phyloP scores from a whole-genome alignment of 2,797 vertebrate genomes.

The Protosalanx chinensis region DNA sequence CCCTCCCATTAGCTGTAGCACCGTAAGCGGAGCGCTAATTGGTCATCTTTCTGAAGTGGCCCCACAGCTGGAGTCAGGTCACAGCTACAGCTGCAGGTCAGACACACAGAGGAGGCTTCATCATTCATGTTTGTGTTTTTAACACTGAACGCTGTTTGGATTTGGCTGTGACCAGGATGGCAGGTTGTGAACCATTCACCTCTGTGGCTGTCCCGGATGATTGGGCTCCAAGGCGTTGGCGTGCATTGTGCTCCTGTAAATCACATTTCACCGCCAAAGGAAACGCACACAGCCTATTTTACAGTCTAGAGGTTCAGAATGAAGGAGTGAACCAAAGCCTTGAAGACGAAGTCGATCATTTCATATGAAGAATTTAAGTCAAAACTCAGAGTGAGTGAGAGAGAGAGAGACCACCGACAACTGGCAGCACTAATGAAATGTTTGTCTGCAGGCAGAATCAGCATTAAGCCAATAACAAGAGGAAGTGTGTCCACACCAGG shows the following conservation, averaged over 20 bases:
- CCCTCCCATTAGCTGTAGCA: conserved; percentile 12
- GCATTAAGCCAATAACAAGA: background rate
- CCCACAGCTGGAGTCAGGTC: conserved; percentile 35
- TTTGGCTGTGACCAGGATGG: background rate
- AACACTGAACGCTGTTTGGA: conserved; percentile 36
- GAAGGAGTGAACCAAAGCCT: too few species aligned
- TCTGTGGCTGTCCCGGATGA: conserved; percentile 14
- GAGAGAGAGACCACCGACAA: background rate
- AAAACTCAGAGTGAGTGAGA: background rate
- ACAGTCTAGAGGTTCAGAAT: too few species aligned
- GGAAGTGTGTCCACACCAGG: background rate
- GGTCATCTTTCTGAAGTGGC: conserved; percentile 32
- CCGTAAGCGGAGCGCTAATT: conserved; percentile 29
- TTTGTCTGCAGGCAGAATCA: background rate
- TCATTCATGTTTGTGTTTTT: conserved; percentile 58
- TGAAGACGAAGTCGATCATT: too few species aligned
- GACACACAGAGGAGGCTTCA: conserved; percentile 37
- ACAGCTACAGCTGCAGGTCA: conserved; percentile 35
- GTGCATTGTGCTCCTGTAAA: conserved; percentile 25
- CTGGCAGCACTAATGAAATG: background rate
- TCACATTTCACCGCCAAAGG: background rate
- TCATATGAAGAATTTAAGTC: too few species aligned
- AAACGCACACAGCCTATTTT: too few species aligned
- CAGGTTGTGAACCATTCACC: conserved; percentile 41
- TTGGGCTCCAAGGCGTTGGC: background rate